Evolutionary conservation across 2,113 vertebrate species (phyloP).

Genomic region (Girardinichthys multiradiatus): DNA sequence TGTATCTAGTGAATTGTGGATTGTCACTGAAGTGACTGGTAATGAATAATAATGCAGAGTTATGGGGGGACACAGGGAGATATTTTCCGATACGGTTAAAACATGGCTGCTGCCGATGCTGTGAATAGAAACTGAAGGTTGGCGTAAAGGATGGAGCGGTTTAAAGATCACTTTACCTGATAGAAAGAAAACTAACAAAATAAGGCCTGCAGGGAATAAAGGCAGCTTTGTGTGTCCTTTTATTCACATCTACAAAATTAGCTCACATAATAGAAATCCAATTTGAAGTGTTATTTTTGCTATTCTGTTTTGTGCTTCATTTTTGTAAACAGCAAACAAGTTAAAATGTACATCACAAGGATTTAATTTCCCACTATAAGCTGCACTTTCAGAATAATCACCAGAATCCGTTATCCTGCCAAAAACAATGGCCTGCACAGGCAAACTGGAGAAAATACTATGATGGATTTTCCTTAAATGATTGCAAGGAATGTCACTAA

Average conservation of each 20-base stretch:
- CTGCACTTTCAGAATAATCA: constrained; percentile 9
- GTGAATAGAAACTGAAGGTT: constrained; percentile 2
- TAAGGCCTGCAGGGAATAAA: constrained; percentile 8
- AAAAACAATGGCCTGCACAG: constrained; percentile 4
- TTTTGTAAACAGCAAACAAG: constrained; percentile 7
- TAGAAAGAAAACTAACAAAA: constrained; percentile 3
- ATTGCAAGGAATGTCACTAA: background rate
- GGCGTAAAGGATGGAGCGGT: background rate
- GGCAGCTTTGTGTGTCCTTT: constrained; percentile 1
- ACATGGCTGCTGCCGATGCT: constrained; percentile 6
- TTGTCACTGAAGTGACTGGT: constrained; percentile 51
- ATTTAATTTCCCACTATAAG: constrained; percentile 7
- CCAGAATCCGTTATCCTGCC: background rate
- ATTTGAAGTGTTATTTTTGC: background rate
- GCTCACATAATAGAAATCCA: constrained; percentile 13
- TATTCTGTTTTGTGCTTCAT: background rate
- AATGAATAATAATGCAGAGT: constrained; percentile 69
- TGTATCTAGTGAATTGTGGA: constrained; percentile 57
- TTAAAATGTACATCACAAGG: constrained; percentile 4
- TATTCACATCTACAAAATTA: constrained; percentile 11
- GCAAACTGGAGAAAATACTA: background rate
- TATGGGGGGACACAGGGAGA: constrained; percentile 9
- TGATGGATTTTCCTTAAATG: background rate
- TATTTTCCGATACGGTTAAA: constrained; percentile 32
- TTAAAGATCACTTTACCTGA: constrained; percentile 18